Conservation (phyloP, 1,140 invertebrate genomes). For the Coptotermes formosanus region DNA sequence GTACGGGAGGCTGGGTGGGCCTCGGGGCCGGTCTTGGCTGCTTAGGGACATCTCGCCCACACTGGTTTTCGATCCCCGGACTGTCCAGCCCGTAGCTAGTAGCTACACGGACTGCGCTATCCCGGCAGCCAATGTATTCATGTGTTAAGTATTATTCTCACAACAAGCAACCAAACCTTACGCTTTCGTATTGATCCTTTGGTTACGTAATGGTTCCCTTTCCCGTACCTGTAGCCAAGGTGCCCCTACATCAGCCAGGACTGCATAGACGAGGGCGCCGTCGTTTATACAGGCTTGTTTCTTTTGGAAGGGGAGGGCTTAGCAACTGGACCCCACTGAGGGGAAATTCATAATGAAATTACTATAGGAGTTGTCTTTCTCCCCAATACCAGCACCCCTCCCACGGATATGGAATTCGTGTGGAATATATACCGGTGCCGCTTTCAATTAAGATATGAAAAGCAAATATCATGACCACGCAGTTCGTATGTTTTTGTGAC, state of each 20-base stretch:
- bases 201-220: background rate
- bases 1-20: no score
- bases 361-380: background rate
- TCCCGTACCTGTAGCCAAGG: background rate
- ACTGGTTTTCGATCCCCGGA: no score
- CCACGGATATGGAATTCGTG: no score
- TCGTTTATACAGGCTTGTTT: background rate
- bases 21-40: no score
- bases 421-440: background rate
- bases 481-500: no score
- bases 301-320: background rate
- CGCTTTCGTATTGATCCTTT: background rate
- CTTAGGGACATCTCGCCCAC: no score
- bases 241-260: background rate
- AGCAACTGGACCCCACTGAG: background rate
- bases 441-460: background rate
- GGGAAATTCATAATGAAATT: background rate
- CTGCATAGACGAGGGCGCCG: background rate
- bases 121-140: no score
- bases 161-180: no score
- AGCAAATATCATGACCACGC: background rate
- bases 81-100: no score
- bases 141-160: no score
- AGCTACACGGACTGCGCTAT: no score
- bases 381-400: background rate